Conservation (phyloP, 2,797 vertebrate species). For the Aeoliscus strigatus region DNA sequence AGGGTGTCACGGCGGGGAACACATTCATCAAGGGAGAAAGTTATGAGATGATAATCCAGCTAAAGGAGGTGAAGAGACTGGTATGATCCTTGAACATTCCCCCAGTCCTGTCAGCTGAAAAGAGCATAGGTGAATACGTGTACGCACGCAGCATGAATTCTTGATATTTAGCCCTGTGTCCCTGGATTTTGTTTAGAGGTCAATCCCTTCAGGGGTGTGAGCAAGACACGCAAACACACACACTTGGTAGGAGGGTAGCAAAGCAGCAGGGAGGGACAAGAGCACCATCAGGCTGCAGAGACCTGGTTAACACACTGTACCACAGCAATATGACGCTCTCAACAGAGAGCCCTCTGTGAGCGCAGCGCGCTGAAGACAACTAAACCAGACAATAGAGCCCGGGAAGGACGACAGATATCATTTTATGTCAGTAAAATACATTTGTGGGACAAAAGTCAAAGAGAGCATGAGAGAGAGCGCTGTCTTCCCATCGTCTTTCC, state of each 20-base stretch:
- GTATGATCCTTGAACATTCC: no score
- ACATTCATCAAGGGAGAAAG: no score
- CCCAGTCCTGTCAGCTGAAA: constrained; percentile 1
- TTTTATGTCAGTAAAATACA: constrained; percentile 1
- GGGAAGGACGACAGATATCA: constrained; percentile 6
- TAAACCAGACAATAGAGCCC: not conserved
- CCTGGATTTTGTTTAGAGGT: constrained; percentile 58
- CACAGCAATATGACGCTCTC: constrained; percentile 28
- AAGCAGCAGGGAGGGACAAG: constrained; percentile 26
- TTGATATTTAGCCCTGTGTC: constrained; percentile 41
- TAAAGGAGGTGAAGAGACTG: no score
- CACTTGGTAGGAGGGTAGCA: constrained; percentile 13
- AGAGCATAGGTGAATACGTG: constrained; percentile 14
- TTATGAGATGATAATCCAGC: no score
- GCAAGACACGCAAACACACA: constrained; percentile 16
- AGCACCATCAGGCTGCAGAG: constrained; percentile 51
- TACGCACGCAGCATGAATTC: constrained; percentile 10
- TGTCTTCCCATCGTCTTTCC: constrained; percentile 48
- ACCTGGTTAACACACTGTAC: constrained; percentile 41
- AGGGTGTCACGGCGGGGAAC: no score
- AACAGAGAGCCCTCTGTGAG: constrained; percentile 13
- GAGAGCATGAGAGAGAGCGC: constrained; percentile 44
- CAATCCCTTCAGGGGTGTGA: constrained; percentile 50
- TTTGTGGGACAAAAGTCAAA: constrained; percentile 25
- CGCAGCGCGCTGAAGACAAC: no score